Evolutionary conservation across 1,140 invertebrate genomes (phyloP).

Genomic region (Acromyrmex heyeri): DNA sequence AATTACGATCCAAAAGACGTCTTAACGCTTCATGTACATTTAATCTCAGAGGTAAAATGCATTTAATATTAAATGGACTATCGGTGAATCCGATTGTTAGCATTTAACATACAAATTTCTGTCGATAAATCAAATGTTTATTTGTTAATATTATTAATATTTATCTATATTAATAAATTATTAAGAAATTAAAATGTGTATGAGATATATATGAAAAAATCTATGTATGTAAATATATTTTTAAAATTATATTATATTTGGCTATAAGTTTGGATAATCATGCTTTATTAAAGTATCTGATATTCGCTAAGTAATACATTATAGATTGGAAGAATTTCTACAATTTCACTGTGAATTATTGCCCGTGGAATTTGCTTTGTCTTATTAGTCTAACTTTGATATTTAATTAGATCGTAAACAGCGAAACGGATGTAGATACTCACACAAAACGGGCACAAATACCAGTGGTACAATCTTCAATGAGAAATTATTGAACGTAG

Average conservation of each 20-base stretch:
- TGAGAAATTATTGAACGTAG: constrained; percentile 28
- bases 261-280: too few species aligned
- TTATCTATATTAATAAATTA: neutral
- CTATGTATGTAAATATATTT: neutral
- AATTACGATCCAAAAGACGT: constrained; percentile 15
- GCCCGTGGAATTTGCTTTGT: constrained; percentile 1
- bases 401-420: constrained; percentile 7
- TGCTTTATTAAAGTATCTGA: neutral
- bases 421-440: neutral
- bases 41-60: neutral
- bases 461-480: constrained; percentile 23
- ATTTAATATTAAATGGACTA: neutral
- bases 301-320: neutral
- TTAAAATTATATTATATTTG: too few species aligned
- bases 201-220: neutral
- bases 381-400: constrained; percentile 8
- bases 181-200: neutral
- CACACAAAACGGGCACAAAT: neutral
- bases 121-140: neutral
- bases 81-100: neutral
- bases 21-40: neutral
- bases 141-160: neutral
- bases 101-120: neutral
- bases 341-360: neutral
- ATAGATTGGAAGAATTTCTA: neutral